Percentiles rank a stretch among this genome's conserved stretches.
Evolutionary conservation across 2,797 vertebrate genomes (phyloP).

Genomic region (Pyrocephalus nanus): DNA sequence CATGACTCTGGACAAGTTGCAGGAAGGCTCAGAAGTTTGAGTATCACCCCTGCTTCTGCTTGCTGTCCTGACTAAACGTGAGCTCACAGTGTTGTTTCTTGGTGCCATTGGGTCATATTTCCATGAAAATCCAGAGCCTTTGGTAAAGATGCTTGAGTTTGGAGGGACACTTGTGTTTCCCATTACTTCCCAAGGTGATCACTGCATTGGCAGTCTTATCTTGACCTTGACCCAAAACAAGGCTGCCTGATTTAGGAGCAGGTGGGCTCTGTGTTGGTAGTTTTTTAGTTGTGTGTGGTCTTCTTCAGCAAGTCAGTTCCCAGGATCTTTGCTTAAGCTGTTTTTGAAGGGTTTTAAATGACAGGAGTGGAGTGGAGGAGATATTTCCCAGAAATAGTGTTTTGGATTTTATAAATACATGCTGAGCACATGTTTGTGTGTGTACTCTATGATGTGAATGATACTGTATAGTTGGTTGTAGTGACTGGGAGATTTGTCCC

Average conservation of each 20-base stretch:
- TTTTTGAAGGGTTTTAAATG: neutral
- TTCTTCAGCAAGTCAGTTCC: neutral
- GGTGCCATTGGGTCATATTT: neutral
- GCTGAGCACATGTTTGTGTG: accelerated
- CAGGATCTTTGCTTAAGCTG: neutral
- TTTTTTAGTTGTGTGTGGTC: neutral
- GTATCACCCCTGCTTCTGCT: neutral
- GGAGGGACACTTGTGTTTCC: neutral
- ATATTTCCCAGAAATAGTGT: neutral
- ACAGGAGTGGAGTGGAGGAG: neutral
- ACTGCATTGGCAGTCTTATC: neutral
- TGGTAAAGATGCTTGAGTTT: neutral
- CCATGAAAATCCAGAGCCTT: neutral
- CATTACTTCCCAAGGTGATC: neutral
- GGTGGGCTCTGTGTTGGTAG: neutral
- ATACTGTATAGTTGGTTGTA: neutral
- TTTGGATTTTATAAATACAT: neutral
- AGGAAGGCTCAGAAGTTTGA: neutral
- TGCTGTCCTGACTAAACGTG: neutral
- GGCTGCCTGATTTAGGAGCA: neutral
- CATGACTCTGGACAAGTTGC: neutral
- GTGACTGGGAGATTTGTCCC: neutral
- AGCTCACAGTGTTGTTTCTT: neutral
- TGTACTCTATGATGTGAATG: neutral
- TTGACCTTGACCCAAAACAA: neutral